Conservation (phyloP, 2,797 vertebrate genomes). For the Rhabdomys pumilio region DNA sequence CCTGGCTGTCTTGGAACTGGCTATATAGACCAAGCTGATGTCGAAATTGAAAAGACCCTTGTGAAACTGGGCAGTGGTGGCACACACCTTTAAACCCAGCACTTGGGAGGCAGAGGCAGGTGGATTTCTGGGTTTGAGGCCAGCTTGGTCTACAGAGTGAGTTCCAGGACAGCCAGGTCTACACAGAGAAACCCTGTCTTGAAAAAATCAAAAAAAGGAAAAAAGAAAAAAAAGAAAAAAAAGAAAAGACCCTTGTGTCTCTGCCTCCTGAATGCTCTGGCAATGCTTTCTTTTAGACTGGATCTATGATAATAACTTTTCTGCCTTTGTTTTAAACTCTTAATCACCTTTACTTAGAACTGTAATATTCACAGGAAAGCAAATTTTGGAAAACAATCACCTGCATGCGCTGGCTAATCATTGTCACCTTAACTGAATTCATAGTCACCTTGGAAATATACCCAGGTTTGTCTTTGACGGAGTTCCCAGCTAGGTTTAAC, state of each 20-base stretch:
- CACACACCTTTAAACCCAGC: too few species aligned
- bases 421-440: background rate
- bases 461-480: background rate
- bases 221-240: too few species aligned
- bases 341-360: background rate
- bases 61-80: too few species aligned
- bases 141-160: too few species aligned
- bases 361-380: conserved; percentile 25
- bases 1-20: background rate
- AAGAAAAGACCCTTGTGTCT: too few species aligned
- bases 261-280: background rate
- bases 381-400: conserved; percentile 19
- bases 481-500: background rate
- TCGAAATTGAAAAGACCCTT: background rate
- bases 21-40: background rate
- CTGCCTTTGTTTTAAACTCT: background rate
- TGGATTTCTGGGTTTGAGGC: too few species aligned
- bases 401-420: background rate
- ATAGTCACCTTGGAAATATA: background rate
- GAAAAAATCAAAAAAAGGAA: too few species aligned
- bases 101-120: too few species aligned
- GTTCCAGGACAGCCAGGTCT: too few species aligned
- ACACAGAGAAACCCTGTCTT: too few species aligned
- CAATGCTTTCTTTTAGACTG: background rate
- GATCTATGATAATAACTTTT: background rate